Evolutionary conservation across 2,113 vertebrate species (phyloP).

Genomic region (Scopus umbretta): DNA sequence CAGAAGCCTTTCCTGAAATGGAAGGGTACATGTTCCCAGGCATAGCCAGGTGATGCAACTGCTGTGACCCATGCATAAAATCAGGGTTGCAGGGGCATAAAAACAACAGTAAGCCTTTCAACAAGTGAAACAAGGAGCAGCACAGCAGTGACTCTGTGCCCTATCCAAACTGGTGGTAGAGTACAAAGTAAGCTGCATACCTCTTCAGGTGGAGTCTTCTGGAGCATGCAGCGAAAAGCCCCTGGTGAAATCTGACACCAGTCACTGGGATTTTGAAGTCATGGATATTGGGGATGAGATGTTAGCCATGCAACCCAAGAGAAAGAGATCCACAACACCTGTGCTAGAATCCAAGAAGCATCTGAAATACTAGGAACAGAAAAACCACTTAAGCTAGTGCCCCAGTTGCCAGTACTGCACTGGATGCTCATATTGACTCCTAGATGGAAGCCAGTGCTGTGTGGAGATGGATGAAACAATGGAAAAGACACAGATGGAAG

Average conservation of each 20-base stretch:
- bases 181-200: neutral
- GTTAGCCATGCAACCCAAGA: neutral
- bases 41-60: neutral
- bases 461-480: neutral
- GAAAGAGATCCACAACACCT: neutral
- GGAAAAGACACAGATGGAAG: neutral
- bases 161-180: neutral
- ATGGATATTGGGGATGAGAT: neutral
- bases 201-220: neutral
- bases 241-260: neutral
- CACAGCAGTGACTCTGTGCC: neutral
- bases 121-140: neutral
- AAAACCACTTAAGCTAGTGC: neutral
- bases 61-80: neutral
- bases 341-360: neutral
- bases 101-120: neutral
- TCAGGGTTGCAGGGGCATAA: fast-evolving
- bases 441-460: neutral
- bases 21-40: neutral
- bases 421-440: neutral
- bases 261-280: neutral
- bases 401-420: neutral
- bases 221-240: fast-evolving
- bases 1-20: neutral
- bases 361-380: neutral